These are phyloP conservation scores for Centruroides sculpturatus DNA, from an alignment of 1,140 invertebrate species.

Conservation along the genomic window DNA sequence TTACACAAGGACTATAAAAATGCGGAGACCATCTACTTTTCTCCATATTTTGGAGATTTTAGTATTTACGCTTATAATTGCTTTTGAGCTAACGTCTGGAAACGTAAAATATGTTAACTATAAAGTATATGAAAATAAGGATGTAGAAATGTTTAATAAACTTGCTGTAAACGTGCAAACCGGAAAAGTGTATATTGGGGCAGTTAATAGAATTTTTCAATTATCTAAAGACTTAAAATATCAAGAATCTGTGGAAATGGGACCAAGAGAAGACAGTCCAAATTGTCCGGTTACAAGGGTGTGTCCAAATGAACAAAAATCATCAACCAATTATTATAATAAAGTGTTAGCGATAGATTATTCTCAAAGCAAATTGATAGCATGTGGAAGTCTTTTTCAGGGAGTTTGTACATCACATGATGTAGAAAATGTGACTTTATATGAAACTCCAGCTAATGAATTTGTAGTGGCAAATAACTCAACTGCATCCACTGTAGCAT, in stretches of 20 bases:
- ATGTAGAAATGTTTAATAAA: conserved; percentile 41
- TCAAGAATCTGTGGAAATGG: conserved; percentile 61
- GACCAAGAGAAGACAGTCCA: conserved; percentile 73
- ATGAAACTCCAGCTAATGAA: conserved; percentile 57
- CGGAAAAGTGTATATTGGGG: conserved; percentile 84
- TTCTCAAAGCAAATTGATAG: conserved; percentile 70
- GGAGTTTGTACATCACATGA: conserved; percentile 79
- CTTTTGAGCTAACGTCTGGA: too few relatives aligned
- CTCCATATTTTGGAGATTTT: too few relatives aligned
- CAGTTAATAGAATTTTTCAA: conserved; percentile 84
- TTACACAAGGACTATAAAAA: too few relatives aligned
- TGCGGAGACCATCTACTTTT: too few relatives aligned
- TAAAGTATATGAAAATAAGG: conserved; percentile 15
- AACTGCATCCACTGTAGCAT: conserved; percentile 86
- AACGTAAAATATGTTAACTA: too few relatives aligned
- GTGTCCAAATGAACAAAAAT: conserved; percentile 45
- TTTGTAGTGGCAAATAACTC: conserved; percentile 90
- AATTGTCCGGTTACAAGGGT: conserved; percentile 60
- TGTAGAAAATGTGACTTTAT: conserved; percentile 72
- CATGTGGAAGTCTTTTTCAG: conserved; percentile 60
- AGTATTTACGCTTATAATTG: too few relatives aligned
- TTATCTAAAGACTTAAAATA: conserved; percentile 68
- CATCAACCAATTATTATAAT: conserved; percentile 78
- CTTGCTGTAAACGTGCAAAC: conserved; percentile 82
- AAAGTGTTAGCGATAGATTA: conserved; percentile 93